A percentile compares a stretch with the other conserved stretches of the same genome.
These are phyloP conservation scores for Diogma glabrata DNA, from an alignment of 2,888 invertebrate genomes.

Conservation along the genomic window DNA sequence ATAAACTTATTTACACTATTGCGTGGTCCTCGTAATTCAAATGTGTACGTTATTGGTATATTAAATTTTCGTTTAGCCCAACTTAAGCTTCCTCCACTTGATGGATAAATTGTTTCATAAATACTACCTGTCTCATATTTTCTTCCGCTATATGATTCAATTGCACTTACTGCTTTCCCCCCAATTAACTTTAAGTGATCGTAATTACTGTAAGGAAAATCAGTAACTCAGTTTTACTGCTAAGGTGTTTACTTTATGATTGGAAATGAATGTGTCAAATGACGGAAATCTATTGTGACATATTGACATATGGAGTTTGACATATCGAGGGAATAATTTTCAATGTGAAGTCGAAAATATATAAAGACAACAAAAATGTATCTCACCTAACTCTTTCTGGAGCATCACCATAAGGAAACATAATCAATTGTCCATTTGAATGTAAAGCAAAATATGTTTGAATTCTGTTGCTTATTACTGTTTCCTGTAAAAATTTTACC, in stretches of 20 bases:
- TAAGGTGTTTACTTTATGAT: no score
- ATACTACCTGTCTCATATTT: no score
- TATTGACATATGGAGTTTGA: no score
- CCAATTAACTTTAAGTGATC: slow-evolving; percentile 33
- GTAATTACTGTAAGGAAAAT: no score
- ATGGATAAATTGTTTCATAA: slow-evolving; percentile 36
- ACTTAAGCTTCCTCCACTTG: slow-evolving; percentile 26
- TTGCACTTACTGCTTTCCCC: slow-evolving; percentile 28
- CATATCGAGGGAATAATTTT: no score
- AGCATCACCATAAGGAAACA: slow-evolving; percentile 48
- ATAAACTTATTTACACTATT: slow-evolving; percentile 33
- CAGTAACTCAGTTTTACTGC: no score
- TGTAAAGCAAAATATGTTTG: slow-evolving; percentile 52
- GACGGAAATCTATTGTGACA: no score
- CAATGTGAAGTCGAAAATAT: no score
- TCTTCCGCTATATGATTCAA: no score
- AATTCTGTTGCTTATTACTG: slow-evolving; percentile 30
- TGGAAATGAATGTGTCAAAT: no score
- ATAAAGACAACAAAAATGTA: no score
- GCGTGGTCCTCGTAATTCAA: slow-evolving; percentile 34
- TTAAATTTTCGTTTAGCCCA: slow-evolving; percentile 19
- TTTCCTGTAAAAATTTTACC: slow-evolving; percentile 26
- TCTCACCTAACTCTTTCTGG: slow-evolving; percentile 13
- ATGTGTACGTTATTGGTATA: slow-evolving; percentile 34
- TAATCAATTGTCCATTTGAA: slow-evolving; percentile 52